Evolutionary conservation across 2,797 vertebrate genomes (phyloP).

Genomic region (Helostoma temminkii): DNA sequence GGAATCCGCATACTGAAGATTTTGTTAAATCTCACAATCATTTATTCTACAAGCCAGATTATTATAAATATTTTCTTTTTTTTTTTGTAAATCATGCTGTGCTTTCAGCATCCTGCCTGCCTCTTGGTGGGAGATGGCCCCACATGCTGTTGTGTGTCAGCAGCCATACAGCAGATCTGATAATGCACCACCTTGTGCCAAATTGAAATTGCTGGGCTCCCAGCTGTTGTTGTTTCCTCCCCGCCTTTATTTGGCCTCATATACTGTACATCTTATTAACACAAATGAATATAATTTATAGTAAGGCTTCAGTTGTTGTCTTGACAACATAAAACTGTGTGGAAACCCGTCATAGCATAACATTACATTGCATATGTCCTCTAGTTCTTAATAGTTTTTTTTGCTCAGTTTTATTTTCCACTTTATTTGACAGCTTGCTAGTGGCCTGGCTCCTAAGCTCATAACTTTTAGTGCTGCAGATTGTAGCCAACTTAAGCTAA

Average conservation of each 20-base stretch:
- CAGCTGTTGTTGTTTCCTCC: conserved; percentile 34
- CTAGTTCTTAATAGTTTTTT: conserved; percentile 18
- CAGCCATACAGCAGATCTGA: conserved; percentile 41
- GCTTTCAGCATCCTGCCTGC: neutral
- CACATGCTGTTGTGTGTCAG: conserved; percentile 33
- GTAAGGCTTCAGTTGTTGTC: conserved; percentile 1
- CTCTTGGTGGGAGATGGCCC: conserved; percentile 32
- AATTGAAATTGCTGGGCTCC: conserved; percentile 49
- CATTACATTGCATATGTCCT: conserved; percentile 24
- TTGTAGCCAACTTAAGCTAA: conserved; percentile 34
- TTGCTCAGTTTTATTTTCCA: conserved; percentile 33
- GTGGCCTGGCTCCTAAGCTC: conserved; percentile 27
- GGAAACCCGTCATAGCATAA: neutral
- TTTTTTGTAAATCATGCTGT: conserved; percentile 1
- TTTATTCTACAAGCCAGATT: neutral
- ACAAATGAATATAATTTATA: neutral
- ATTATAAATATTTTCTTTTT: neutral
- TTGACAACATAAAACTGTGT: neutral
- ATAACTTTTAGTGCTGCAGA: conserved; percentile 22
- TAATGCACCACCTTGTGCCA: conserved; percentile 41
- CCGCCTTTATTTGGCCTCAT: conserved; percentile 13
- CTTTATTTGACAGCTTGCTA: conserved; percentile 39
- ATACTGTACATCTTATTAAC: neutral
- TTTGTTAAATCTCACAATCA: neutral
- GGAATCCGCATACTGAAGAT: neutral